Conservation (phyloP, 2,113 vertebrate genomes). For the Vulpes ferrilata region DNA sequence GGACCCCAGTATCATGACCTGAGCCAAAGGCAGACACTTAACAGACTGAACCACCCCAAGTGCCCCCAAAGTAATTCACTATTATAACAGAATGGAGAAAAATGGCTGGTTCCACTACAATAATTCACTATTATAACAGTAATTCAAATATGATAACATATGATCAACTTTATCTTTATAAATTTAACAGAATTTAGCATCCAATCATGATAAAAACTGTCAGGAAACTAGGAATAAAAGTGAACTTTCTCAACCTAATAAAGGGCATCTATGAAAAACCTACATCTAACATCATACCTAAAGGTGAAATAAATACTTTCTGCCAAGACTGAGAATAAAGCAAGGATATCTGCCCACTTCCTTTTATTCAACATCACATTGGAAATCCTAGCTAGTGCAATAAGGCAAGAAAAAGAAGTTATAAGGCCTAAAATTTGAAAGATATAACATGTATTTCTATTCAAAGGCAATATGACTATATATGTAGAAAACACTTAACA, state of each 20-base stretch:
- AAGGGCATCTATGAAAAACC: neutral
- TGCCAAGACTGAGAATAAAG: neutral
- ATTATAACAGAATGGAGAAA: neutral
- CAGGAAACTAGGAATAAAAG: constrained; percentile 23
- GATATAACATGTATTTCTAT: constrained; percentile 3
- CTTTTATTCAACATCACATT: neutral
- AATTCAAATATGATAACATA: neutral
- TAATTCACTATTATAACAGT: neutral
- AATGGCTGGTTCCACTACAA: neutral
- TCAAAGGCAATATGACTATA: neutral
- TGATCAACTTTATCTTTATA: neutral
- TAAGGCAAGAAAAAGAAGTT: constrained; percentile 7
- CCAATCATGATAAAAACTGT: constrained; percentile 4
- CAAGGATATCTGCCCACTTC: neutral
- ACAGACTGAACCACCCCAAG: no score
- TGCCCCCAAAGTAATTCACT: no score
- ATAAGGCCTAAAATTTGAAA: constrained; percentile 6
- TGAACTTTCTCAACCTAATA: neutral
- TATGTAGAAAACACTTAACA: neutral
- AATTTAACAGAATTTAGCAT: constrained; percentile 1
- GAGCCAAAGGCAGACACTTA: no score
- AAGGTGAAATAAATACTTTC: neutral
- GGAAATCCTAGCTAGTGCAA: neutral
- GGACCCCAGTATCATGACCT: no score
- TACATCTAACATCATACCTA: neutral